Conservation (phyloP, 2,888 invertebrate genomes). For the Theodoxus fluviatilis region DNA sequence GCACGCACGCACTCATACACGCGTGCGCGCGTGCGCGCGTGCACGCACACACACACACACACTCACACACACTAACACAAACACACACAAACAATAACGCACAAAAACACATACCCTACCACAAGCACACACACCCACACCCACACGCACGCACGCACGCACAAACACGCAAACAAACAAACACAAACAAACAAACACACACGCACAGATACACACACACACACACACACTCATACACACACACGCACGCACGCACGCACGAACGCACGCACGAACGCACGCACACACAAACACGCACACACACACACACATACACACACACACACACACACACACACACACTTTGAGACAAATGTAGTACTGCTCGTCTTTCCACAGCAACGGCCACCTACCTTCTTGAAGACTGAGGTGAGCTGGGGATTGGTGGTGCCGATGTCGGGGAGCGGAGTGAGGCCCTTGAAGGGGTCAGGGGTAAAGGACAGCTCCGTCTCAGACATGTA, state of each 20-base stretch:
- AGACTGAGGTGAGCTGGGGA: constrained; percentile 45
- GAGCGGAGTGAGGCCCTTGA: constrained; percentile 36
- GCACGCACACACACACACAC: neutral
- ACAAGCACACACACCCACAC: neutral
- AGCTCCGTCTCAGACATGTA: constrained; percentile 35
- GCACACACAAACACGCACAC: neutral
- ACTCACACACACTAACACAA: too few relatives aligned
- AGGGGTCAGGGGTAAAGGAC: neutral
- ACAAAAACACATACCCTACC: neutral
- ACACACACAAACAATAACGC: too few relatives aligned
- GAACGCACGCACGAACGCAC: neutral
- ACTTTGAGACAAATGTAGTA: neutral
- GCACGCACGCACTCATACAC: neutral
- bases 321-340: neutral
- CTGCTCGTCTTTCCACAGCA: too few relatives aligned
- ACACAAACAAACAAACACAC: neutral
- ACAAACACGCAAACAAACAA: neutral
- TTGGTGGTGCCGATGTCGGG: constrained; percentile 49
- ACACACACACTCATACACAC: neutral
- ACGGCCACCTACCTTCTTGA: too few relatives aligned
- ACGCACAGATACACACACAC: neutral
- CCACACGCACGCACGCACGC: neutral
- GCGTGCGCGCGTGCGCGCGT: neutral
- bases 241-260: neutral
- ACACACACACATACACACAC: neutral